Base-by-base conservation (phyloP, 2,797 vertebrate species). In the Falco rusticolus region DNA sequence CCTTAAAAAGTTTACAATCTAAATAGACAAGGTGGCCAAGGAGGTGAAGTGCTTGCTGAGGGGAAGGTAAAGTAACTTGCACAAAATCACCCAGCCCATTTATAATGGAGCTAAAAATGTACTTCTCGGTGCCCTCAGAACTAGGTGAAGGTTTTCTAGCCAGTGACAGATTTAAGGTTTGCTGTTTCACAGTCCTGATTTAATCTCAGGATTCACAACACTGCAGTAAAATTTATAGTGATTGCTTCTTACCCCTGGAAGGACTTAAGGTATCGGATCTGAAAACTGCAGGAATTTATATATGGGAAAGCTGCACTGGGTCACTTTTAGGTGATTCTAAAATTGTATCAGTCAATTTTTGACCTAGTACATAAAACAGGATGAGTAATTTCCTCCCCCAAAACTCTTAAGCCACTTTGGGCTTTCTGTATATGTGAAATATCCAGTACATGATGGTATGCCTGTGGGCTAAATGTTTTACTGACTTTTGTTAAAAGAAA, bases 121-220 rank as follows among this genome's bases (percentile, higher is more conserved):
- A 57, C 34, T 76, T 48, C 63, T 66, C 5, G 0, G 16, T 89
- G 51, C 51, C 24, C 79, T 93, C 19, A 54, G 69, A 93, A 61
- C 54, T 82, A 65, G 54, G 31, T 54, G 64, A 84, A 81, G 53
- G 24, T 75, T 78, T 90, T 89, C 80, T 71, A 19, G 7, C 48
- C 37, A 16, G 65, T 79, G 85, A 57, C 69, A 95, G 79, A 88
- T 95, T 94, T 94, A 96, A 96, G 56, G 53, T 94, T 86, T 91
- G 74, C 70, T 93, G 34, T 85, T 71, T 87, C 54, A 15, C 16
- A 64, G 57, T 68, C 53, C 28, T 90, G 66, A 68, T 94, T 53
- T 77, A 74, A 53, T 77, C 66, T 85, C 54, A 41, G 77, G 65
- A 87, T 91, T 96, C 76, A 75, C 43, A 80, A 50, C 48, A 18